A percentile compares a stretch with the other conserved stretches of the same genome.
These are phyloP conservation scores for Arrhopalites spinosus DNA, from an alignment of 2,888 invertebrate species.

Conservation along the genomic window DNA sequence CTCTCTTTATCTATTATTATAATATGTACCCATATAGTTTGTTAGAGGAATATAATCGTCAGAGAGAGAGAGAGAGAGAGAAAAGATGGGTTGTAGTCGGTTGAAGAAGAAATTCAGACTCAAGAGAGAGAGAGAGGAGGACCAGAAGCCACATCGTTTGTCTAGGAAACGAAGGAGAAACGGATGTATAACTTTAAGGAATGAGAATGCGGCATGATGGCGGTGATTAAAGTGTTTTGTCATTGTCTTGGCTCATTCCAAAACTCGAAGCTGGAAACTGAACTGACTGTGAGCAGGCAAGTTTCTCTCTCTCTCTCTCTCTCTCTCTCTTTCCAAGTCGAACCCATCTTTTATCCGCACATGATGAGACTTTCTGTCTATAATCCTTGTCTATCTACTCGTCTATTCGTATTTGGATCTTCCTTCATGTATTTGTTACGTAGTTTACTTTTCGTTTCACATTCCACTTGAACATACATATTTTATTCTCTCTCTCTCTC, in stretches of 20 bases:
- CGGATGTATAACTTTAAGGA: slow-evolving; percentile 12
- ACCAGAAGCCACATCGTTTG: slow-evolving; percentile 23
- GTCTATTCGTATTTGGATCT: slow-evolving; percentile 9
- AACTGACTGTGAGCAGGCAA: too few species aligned
- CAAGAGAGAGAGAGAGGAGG: not conserved
- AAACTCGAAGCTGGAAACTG: not conserved
- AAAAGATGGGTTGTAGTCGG: not conserved
- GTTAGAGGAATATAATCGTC: not conserved
- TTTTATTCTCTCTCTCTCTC: not conserved
- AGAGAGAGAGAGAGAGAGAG: not conserved
- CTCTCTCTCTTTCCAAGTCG: too few species aligned
- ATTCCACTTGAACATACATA: not conserved
- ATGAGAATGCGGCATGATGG: slow-evolving; percentile 36
- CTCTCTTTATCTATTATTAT: not conserved
- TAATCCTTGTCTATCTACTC: not conserved
- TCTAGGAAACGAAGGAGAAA: not conserved
- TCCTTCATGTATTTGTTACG: not conserved
- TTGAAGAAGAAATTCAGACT: not conserved
- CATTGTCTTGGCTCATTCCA: slow-evolving; percentile 42
- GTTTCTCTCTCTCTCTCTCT: too few species aligned
- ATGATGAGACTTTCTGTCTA: not conserved
- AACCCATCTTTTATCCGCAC: slow-evolving; percentile 30
- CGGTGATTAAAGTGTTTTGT: slow-evolving; percentile 48
- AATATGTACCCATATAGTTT: not conserved
- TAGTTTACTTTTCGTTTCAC: not conserved